Evolutionary conservation across 2,888 invertebrate species (phyloP), one percentile per base, ranked within the genome.

Genomic region (Thereva nobilitata): DNA sequence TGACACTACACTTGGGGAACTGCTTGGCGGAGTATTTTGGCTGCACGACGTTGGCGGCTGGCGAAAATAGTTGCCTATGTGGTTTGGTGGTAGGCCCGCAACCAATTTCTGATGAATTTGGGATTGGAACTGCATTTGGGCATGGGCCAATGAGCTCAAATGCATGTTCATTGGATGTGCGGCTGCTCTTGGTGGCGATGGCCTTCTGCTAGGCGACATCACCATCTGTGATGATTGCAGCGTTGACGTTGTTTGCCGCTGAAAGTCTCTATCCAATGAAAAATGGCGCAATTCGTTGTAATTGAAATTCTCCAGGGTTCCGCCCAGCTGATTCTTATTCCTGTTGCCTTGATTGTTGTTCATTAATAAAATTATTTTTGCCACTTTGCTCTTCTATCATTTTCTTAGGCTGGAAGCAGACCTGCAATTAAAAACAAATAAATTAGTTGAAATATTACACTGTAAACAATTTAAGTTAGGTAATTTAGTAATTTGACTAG

Each of bases 191-290:
- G 86, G 85, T 73, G 87, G 86, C 77, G 88, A 87, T 74, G 86
- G 85, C 79, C 87, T 83, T 76, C 87, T 84, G 77, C 86, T 87
- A 71, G 87, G 87, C 81, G 88, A 87, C 87, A 87, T 87, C 81
- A 86, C 87, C 86, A 80, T 79, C 71, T 74, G 73, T 80, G 82
- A 80, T 49, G 81, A 78, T 65, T 78, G 80, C 68, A 61, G 61
- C 61, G 40, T 50, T 50, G 76, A 59, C 73, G 75, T 67, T 75
- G 75, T 54, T 74, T 78, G 66, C 77, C 50, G 75, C 75, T 57
- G 80, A 78, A 45, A 59, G 5, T 47, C 57, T 35, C 57, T 45
- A 47, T n/a, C 47, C 37, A 47, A 9, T 12, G 45, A 47, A 50
- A 35, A 50, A 41, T 61, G 50, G 40, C 61, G 50, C 61, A 61